Evolutionary conservation across 37 sponge, comb jelly and placozoan genomes (phyloP), one percentile per base, ranked within the genome.

Genomic region (Hexactinellida sp.): DNA sequence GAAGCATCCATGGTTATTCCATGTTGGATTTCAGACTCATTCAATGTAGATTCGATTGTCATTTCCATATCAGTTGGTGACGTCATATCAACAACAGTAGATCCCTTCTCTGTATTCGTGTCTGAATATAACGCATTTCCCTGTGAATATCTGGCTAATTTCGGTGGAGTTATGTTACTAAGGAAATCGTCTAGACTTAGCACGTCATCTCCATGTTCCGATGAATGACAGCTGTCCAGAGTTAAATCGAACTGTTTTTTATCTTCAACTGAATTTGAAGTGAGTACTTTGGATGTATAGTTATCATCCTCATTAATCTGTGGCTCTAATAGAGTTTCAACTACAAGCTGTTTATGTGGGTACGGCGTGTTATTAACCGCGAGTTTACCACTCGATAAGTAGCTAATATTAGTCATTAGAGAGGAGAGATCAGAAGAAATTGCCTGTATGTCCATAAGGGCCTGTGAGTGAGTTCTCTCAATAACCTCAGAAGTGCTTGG

Each of bases 391-490:
- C 32, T 23, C 5, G 76, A 63, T 32, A 63, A 25, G 32, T 7
- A 63, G 34, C 5, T 3, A 7, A 63, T 32, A n/a, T 63, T n/a
- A 63, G 76, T 25, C 21, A 63, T n/a, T 10, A 63, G 76, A 63
- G 76, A 63, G 34, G 76, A 63, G 5, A 63, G 76, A 23, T n/a
- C 34, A 63, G 76, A 63, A 63, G 76, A 63, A 63, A 63, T 63
- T 21, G 76, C 34, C 13, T 28, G 76, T 63, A 63, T 63, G 5
- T 63, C 76, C 34, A 63, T 32, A 3, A 63, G 76, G 3, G 76
- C 25, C 76, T 63, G 76, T 63, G 76, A 63, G 34, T 63, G 21
- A 21, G 76, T 63, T 63, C 76, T n/a, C 52, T 47, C 52, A 16
- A 47, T 16, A 19, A 47, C 13, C 16, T 47, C 52, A n/a, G 76